Base-by-base conservation (phyloP, 1,140 invertebrate species). In the Drosophila pseudoobscura region DNA sequence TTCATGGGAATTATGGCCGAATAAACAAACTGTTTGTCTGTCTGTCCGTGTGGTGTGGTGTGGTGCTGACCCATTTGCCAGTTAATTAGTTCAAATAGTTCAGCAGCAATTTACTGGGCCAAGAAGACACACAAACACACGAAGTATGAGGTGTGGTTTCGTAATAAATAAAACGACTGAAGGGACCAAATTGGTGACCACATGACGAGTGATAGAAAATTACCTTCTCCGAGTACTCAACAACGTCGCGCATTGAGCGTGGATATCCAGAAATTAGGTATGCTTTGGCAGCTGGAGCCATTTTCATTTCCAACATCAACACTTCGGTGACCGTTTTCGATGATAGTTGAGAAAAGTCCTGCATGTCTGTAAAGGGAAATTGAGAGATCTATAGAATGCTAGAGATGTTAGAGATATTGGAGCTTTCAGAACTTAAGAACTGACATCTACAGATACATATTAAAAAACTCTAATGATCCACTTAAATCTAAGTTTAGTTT, bases 241-340 rank as follows among this genome's bases (percentile, higher is more conserved):
- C 96, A 2, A 97, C 96, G 89, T 98, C 97, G 49, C 96, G 93
- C 96, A 97, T 97, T 73, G 96, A 97, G 54, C 98, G 94, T 13
- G 98, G 98, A 93, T 98, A 99, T 45, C 98, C 98, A 63, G 98
- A 98, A 22, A 99, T 96, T 15, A 99, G 94, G 92, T 97, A 98
- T 4, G 97, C 97, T 92, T 97, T 97, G 46, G 97, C 96, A 59
- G 95, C 95, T 52, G 95, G 95, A 58, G 96, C 94, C 94, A 97
- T 96, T 93, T 98, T 98, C 93, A 99, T 96, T 93, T 98, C 98
- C 58, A 98, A 94, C 96, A 97, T 97, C 46, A 98, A 93, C 5
- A 97, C 96, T 91, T 97, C 96, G 0, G 96, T 96, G 6, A 97
- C 96, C 2, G 96, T 97, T 91, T 95, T 96, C 85, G 96, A 97